Evolutionary conservation across 2,797 vertebrate species (phyloP).

Genomic region (Hydrophis major): DNA sequence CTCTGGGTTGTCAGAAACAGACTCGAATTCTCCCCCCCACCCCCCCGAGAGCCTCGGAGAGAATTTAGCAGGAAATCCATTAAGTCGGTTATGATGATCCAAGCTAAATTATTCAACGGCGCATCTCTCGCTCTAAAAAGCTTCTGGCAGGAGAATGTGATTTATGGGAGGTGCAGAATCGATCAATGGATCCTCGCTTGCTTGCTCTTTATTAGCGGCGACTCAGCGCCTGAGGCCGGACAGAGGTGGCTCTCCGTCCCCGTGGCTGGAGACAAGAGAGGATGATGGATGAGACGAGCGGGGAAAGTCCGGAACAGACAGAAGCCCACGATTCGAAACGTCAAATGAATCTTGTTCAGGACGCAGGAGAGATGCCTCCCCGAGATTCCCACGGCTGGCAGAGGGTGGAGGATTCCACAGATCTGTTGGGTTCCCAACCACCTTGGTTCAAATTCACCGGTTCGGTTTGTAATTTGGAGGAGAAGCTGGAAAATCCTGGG

Average conservation of each 20-base stretch:
- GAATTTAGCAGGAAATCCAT: constrained; percentile 84
- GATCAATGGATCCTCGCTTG: not conserved
- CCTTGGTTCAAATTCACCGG: not conserved
- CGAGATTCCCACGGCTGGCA: not conserved
- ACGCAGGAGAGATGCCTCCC: not conserved
- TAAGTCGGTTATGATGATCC: constrained; percentile 83
- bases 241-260: not conserved
- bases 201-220: not conserved
- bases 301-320: not conserved
- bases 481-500: not conserved
- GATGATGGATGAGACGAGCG: not conserved
- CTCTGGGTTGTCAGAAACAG: constrained; percentile 78
- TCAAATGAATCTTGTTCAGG: not conserved
- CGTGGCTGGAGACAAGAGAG: rapidly evolving
- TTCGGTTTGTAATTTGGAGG: not conserved
- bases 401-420: not conserved
- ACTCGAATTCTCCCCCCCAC: constrained; percentile 69
- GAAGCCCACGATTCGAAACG: not conserved
- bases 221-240: not conserved
- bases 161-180: constrained; percentile 33
- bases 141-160: constrained; percentile 50
- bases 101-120: constrained; percentile 95
- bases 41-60: constrained; percentile 49
- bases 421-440: not conserved
- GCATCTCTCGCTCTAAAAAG: constrained; percentile 84